These are phyloP conservation scores for Alectoris magna DNA, from an alignment of 2,797 vertebrate genomes.

Conservation along the genomic window DNA sequence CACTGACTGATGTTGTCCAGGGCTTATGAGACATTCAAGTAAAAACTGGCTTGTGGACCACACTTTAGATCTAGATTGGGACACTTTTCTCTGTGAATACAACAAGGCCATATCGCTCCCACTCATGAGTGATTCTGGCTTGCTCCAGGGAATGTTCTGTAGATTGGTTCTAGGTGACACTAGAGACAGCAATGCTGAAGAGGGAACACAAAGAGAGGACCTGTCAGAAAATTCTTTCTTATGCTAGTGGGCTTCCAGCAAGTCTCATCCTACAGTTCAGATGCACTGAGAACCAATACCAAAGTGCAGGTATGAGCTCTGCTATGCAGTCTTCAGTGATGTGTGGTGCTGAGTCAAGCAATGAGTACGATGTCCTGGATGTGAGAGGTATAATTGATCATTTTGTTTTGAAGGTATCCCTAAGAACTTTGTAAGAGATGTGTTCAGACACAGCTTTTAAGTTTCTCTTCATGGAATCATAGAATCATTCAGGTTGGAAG, in stretches of 20 bases:
- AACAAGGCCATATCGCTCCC: not conserved
- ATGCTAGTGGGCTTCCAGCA: not conserved
- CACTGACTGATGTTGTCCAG: not conserved
- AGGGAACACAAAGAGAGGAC: not conserved
- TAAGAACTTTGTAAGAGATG: not conserved
- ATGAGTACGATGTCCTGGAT: not conserved
- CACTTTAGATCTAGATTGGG: not conserved
- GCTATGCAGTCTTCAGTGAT: accelerated
- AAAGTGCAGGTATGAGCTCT: not conserved
- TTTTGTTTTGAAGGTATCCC: not conserved
- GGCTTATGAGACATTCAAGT: not conserved
- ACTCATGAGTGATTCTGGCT: not conserved
- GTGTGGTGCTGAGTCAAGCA: not conserved
- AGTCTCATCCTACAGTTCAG: not conserved
- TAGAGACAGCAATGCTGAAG: not conserved
- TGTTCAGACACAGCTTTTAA: not conserved
- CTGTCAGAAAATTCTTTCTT: not conserved
- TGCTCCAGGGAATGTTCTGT: not conserved
- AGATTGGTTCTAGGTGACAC: not conserved
- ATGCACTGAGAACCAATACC: too few relatives aligned
- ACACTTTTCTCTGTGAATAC: not conserved
- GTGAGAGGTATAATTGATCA: not conserved
- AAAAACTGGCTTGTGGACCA: not conserved
- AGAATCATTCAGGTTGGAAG: too few relatives aligned
- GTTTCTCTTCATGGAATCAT: not conserved